Percentiles rank a stretch among this genome's conserved stretches.
These are phyloP conservation scores for Liolophura sinensis DNA, from an alignment of 1,140 invertebrate species.

Conservation along the genomic window DNA sequence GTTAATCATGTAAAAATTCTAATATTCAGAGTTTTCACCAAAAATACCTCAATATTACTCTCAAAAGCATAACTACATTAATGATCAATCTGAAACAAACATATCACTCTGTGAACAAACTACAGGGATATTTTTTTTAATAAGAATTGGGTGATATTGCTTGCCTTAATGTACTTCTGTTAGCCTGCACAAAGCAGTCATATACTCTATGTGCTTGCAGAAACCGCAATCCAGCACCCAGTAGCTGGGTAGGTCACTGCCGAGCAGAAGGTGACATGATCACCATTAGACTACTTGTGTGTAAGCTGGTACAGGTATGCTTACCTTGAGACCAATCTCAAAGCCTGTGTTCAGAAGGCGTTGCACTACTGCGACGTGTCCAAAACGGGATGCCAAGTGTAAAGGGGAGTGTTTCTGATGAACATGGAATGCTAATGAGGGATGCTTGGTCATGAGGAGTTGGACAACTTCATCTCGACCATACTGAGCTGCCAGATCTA, in stretches of 20 bases:
- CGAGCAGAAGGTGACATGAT: too few relatives aligned
- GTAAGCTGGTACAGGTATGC: neutral
- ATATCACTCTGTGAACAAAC: too few relatives aligned
- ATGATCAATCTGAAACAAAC: too few relatives aligned
- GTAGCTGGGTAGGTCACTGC: too few relatives aligned
- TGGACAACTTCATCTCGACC: slow-evolving; percentile 84
- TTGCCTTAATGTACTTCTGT: neutral
- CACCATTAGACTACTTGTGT: too few relatives aligned
- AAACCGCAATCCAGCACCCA: neutral
- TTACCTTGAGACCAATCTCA: slow-evolving; percentile 73
- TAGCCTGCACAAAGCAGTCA: neutral
- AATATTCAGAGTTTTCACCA: too few relatives aligned
- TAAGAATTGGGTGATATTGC: neutral
- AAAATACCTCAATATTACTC: too few relatives aligned
- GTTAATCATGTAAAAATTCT: too few relatives aligned
- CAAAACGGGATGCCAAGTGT: slow-evolving; percentile 91
- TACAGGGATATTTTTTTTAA: too few relatives aligned
- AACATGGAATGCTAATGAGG: slow-evolving; percentile 41
- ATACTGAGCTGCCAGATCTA: slow-evolving; percentile 90
- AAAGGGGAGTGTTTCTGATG: slow-evolving; percentile 84
- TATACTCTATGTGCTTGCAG: neutral
- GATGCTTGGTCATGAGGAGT: slow-evolving; percentile 68
- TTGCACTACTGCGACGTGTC: slow-evolving; percentile 85
- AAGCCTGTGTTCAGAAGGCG: slow-evolving; percentile 82
- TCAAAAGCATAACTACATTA: too few relatives aligned